phyloP scores from a whole-genome alignment of 37 sponge, comb jelly and placozoan species.

The Axinella damicornis region DNA sequence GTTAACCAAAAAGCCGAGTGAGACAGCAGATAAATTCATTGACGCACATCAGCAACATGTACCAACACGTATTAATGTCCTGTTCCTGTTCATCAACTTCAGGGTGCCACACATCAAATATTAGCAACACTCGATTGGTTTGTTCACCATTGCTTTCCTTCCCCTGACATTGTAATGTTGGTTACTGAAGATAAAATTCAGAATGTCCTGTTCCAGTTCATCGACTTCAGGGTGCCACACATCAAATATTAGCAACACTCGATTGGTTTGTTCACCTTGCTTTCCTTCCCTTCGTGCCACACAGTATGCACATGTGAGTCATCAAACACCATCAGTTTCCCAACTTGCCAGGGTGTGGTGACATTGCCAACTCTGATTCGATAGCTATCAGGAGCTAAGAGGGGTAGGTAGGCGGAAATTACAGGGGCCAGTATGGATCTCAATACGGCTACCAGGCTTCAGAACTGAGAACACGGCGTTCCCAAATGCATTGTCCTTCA shows the following conservation, averaged over 20 bases:
- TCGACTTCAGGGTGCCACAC: slow-evolving; percentile 79
- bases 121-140: slow-evolving; percentile 60
- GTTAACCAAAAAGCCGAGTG: too few species aligned
- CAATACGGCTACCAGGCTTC: slow-evolving; percentile 59
- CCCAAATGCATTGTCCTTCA: slow-evolving; percentile 47
- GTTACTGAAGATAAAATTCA: slow-evolving; percentile 25
- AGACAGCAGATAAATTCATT: too few species aligned
- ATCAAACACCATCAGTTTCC: slow-evolving; percentile 63
- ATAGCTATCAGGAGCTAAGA: slow-evolving; percentile 35
- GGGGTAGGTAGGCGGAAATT: slow-evolving; percentile 79
- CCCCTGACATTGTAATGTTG: too few species aligned
- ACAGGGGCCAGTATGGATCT: slow-evolving; percentile 80
- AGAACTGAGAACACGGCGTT: slow-evolving; percentile 73
- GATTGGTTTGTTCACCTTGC: neutral
- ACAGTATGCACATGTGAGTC: slow-evolving; percentile 73
- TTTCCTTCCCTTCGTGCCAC: slow-evolving; percentile 25
- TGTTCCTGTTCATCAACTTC: slow-evolving; percentile 37
- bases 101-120: slow-evolving; percentile 87
- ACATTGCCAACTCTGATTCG: slow-evolving; percentile 53
- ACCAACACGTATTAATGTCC: too few species aligned
- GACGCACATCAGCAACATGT: too few species aligned
- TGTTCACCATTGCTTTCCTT: neutral
- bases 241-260: slow-evolving; percentile 81
- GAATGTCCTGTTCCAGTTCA: slow-evolving; percentile 15
- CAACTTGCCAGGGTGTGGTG: slow-evolving; percentile 36